These are phyloP conservation scores for Potorous gilbertii DNA, from an alignment of 2,797 vertebrate genomes.

Conservation along the genomic window DNA sequence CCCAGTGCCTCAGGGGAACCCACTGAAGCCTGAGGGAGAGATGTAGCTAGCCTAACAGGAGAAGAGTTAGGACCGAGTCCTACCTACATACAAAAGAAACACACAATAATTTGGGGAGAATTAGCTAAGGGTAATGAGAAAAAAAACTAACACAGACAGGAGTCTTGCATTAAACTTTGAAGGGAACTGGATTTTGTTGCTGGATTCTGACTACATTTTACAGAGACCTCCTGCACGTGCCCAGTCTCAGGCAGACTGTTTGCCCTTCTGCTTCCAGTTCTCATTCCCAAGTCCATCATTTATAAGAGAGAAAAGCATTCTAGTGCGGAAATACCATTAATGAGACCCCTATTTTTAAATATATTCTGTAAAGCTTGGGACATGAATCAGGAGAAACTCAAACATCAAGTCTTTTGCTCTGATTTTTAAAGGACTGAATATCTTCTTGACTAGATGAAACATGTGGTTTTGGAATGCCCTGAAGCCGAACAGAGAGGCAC, in stretches of 20 bases:
- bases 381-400: neutral
- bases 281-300: neutral
- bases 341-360: conserved; percentile 45
- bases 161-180: neutral
- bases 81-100: neutral
- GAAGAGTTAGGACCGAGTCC: neutral
- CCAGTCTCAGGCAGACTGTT: neutral
- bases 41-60: neutral
- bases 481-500: conserved; percentile 43
- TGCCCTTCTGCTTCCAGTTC: neutral
- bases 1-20: neutral
- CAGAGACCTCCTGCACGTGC: neutral
- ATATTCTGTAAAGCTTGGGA: conserved; percentile 28
- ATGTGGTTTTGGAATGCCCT: conserved; percentile 42
- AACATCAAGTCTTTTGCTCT: neutral
- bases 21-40: neutral
- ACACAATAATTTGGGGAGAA: neutral
- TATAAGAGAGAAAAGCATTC: neutral
- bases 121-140: neutral
- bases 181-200: neutral
- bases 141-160: neutral
- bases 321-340: neutral
- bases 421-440: neutral
- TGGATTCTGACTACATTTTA: neutral
- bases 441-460: neutral